These are phyloP conservation scores for Scrobipalpa atriplicella DNA, from an alignment of 2,888 invertebrate genomes.

Conservation along the genomic window DNA sequence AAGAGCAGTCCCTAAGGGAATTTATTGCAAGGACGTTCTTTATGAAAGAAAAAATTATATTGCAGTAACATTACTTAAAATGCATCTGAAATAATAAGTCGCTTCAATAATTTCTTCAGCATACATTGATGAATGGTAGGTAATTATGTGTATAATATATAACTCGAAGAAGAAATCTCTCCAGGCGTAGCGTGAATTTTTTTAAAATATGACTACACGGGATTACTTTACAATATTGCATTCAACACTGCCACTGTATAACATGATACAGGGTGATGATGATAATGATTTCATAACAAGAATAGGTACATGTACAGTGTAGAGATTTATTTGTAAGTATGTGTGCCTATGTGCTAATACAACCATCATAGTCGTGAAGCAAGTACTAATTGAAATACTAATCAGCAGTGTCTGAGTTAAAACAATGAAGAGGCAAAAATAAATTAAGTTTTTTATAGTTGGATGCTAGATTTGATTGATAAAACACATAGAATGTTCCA, in stretches of 20 bases:
- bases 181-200: not conserved
- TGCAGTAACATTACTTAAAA: not conserved
- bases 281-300: slow-evolving; percentile 9
- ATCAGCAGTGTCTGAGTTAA: slow-evolving; percentile 15
- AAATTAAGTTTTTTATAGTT: not conserved
- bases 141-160: not conserved
- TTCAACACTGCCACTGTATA: slow-evolving; percentile 10
- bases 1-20: not conserved
- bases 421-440: slow-evolving; percentile 12
- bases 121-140: not conserved
- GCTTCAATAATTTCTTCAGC: not conserved
- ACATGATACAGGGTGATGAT: too few relatives aligned
- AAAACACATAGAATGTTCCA: too few relatives aligned
- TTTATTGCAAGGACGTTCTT: not conserved
- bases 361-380: slow-evolving; percentile 16
- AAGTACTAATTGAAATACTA: slow-evolving; percentile 15
- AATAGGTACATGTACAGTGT: not conserved
- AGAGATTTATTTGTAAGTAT: not conserved
- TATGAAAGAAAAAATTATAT: not conserved
- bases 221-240: slow-evolving; percentile 20
- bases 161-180: slow-evolving; percentile 13
- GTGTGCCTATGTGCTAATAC: slow-evolving; percentile 2
- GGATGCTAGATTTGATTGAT: too few relatives aligned
- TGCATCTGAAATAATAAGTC: not conserved
- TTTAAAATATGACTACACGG: slow-evolving; percentile 31